Evolutionary conservation across 2,113 vertebrate species (phyloP).

Genomic region (Pteruthius melanotis): DNA sequence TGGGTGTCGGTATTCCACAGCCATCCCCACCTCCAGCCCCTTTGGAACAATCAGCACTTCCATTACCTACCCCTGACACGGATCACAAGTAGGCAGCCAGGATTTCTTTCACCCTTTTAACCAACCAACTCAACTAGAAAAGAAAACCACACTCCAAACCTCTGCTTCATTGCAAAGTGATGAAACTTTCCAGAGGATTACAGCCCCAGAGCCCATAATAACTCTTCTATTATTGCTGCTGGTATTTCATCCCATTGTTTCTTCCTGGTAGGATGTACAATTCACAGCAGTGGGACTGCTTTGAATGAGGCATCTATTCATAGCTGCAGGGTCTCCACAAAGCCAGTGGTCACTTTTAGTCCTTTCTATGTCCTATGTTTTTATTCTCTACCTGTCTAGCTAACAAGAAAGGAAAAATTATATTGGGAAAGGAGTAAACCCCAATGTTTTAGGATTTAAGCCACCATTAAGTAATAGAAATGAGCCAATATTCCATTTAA

Average conservation of each 20-base stretch:
- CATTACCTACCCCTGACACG: accelerated
- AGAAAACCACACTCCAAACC: neutral
- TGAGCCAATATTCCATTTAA: neutral
- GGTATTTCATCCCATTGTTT: neutral
- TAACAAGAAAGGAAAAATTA: neutral
- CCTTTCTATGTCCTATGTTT: neutral
- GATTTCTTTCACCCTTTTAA: neutral
- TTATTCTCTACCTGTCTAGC: neutral
- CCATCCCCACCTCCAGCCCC: neutral
- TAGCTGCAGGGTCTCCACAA: neutral
- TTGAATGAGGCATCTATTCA: neutral
- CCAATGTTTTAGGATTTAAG: neutral
- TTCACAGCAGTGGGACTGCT: neutral
- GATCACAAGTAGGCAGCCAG: neutral
- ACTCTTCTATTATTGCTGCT: neutral
- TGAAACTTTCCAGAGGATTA: neutral
- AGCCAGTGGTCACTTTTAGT: neutral
- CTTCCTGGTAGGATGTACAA: neutral
- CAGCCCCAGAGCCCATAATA: neutral
- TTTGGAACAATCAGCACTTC: neutral
- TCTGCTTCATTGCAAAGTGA: neutral
- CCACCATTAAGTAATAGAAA: neutral
- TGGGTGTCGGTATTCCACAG: neutral
- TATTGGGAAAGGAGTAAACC: neutral
- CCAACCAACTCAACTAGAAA: neutral